Percentiles rank a stretch among this genome's conserved stretches.
Evolutionary conservation across 35 echinoderm and acorn worm genomes (phyloP).

Genomic region (Patiria miniata): DNA sequence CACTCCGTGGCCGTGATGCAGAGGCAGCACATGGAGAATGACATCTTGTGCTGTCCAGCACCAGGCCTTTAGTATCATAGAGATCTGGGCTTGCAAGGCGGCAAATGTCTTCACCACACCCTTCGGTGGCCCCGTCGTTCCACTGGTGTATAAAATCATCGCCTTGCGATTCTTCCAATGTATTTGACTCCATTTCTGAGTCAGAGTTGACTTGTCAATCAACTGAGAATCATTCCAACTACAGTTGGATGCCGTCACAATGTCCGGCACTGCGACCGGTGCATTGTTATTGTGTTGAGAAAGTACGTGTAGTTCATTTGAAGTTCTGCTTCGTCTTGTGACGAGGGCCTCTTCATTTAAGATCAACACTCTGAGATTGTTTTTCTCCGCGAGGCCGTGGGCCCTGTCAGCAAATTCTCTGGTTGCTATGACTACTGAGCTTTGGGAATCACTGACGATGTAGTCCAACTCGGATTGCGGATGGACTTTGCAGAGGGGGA

Average conservation of each 20-base stretch:
- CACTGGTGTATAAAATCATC: constrained; percentile 94
- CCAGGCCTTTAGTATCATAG: constrained; percentile 77
- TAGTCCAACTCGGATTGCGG: constrained; percentile 74
- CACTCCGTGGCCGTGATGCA: constrained; percentile 92
- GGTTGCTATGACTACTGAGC: constrained; percentile 72
- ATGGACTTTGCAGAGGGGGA: constrained; percentile 87
- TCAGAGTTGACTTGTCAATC: constrained; percentile 52
- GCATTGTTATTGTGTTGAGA: not conserved
- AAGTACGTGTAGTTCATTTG: constrained; percentile 7
- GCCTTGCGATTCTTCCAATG: constrained; percentile 83
- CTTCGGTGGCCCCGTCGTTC: constrained; percentile 92
- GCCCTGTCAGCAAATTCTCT: constrained; percentile 51
- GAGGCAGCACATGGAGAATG: constrained; percentile 80
- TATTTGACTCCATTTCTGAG: constrained; percentile 76
- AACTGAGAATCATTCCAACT: not conserved
- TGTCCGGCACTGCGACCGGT: not conserved
- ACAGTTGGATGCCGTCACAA: not conserved
- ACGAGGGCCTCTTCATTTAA: constrained; percentile 54
- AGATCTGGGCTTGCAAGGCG: constrained; percentile 69
- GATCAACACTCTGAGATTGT: constrained; percentile 62
- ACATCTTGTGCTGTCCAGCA: constrained; percentile 76
- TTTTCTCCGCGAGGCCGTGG: constrained; percentile 42
- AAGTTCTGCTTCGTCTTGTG: not conserved
- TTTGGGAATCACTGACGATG: constrained; percentile 74
- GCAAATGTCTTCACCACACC: constrained; percentile 78